phyloP scores from a whole-genome alignment of 2,113 vertebrate genomes.

The Corythaixoides concolor region DNA sequence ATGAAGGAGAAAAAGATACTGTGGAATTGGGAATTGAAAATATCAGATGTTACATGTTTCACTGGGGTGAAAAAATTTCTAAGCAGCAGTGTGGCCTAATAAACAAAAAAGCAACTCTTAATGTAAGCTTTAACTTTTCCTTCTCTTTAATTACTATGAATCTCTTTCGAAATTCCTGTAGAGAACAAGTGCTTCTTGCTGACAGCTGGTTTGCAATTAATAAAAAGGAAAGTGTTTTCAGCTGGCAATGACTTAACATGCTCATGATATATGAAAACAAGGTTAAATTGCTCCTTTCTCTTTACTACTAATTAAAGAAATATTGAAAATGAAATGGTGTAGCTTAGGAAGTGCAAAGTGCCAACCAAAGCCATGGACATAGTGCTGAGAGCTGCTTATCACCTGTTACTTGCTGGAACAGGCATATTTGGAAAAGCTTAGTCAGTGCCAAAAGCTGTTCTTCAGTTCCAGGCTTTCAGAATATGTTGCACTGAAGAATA shows the following conservation, averaged over 20 bases:
- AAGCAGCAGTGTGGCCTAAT: not conserved
- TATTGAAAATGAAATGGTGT: not conserved
- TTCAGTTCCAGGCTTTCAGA: not conserved
- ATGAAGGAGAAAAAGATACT: not conserved
- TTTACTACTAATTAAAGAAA: not conserved
- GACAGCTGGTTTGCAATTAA: constrained; percentile 47
- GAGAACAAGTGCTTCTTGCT: constrained; percentile 7
- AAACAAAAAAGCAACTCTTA: not conserved
- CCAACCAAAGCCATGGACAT: not conserved
- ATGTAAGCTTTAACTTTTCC: not conserved
- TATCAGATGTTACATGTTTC: not conserved
- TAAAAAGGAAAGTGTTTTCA: constrained; percentile 21
- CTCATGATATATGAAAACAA: not conserved
- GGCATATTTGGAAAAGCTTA: not conserved
- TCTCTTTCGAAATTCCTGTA: not conserved
- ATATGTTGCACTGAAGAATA: not conserved
- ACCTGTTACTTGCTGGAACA: not conserved
- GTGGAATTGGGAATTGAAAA: not conserved
- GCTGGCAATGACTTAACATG: not conserved
- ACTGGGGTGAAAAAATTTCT: not conserved
- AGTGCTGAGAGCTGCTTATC: not conserved
- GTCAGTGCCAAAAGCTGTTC: not conserved
- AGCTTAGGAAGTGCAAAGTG: not conserved
- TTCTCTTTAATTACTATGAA: constrained; percentile 2
- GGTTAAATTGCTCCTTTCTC: constrained; percentile 22